Evolutionary conservation across 2,888 invertebrate genomes (phyloP).

Genomic region (Nasonia oneida): DNA sequence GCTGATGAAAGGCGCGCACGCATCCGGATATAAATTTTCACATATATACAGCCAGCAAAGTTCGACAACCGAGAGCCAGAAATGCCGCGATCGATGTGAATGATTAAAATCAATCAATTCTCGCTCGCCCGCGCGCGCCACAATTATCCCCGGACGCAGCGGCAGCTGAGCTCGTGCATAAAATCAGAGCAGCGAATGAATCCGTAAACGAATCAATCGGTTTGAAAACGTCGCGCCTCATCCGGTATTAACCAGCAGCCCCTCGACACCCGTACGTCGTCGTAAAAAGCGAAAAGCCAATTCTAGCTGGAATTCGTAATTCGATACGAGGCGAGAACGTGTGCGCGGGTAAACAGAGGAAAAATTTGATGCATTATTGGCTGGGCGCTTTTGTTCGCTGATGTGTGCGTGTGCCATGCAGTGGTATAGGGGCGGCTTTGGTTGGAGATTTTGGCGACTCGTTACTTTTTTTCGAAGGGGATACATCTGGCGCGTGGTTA

Average conservation of each 20-base stretch:
- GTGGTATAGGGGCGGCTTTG: not conserved
- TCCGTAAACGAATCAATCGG: conserved; percentile 3
- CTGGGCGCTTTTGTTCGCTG: not conserved
- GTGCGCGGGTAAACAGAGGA: not conserved
- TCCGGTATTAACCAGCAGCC: not conserved
- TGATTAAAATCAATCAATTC: not conserved
- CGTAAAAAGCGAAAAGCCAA: conserved; percentile 18
- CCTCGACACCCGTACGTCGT: not conserved
- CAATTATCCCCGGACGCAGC: too few species aligned
- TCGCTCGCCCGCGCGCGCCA: too few species aligned
- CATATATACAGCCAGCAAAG: not conserved
- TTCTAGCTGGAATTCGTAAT: conserved; percentile 46
- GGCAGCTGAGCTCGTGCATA: not conserved
- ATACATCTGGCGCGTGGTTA: not conserved
- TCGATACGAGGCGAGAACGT: conserved; percentile 2
- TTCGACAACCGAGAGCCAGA: not conserved
- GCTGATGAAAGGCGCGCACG: too few species aligned
- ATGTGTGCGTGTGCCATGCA: too few species aligned
- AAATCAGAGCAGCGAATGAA: not conserved
- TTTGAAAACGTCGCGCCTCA: not conserved
- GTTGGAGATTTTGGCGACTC: not conserved
- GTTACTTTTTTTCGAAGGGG: not conserved
- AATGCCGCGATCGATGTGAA: not conserved
- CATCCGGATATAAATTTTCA: not conserved
- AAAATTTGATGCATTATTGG: conserved; percentile 7